Evolutionary conservation across 2,797 vertebrate species (phyloP), one percentile per base, ranked within the genome.

Genomic region (Phaenicophaeus curvirostris): DNA sequence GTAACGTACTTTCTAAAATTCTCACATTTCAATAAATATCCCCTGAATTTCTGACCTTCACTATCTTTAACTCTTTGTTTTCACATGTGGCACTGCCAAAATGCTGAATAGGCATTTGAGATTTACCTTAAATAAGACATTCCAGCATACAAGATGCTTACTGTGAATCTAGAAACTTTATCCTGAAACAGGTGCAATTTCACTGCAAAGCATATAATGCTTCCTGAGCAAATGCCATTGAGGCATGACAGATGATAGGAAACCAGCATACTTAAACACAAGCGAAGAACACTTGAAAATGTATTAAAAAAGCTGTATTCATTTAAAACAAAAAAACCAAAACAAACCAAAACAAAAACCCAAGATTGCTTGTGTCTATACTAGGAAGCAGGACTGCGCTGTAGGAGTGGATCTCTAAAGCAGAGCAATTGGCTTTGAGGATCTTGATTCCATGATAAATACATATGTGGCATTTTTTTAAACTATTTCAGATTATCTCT

Each of bases 21-120:
- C 81, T 95, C 62, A 28, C 55, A 84, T 95, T 94, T 91, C 91
- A 88, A 83, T 61, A 35, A 79, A 92, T 96, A 80, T 71, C 63
- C 48, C 50, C 35, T 28, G 61, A 91, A 80, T 85, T 93, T 92
- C 74, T 79, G 74, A 90, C 74, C 41, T 90, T 88, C 57, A 35
- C 35, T 76, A 3, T 69, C 88, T 90, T 82, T 63, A 92, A 65
- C 35, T 39, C 6, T 62, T 57, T 66, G 42, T 80, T 93, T 90
- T 48, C 46, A n/a, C n/a, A n/a, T n/a, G n/a, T n/a, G n/a, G n/a
- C n/a, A 6, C 74, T 93, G 80, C n/a, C 83, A 89, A 95, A 93
- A 86, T 67, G 51, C 87, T 84, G 74, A 90, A 50, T 9, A 89
- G 61, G 37, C 84, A 87, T 71, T 80, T 77, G 63, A 89, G 65